Evolutionary conservation across 2,888 invertebrate species (phyloP), one percentile per base, ranked within the genome.

Genomic region (Falcaria lacertinaria): DNA sequence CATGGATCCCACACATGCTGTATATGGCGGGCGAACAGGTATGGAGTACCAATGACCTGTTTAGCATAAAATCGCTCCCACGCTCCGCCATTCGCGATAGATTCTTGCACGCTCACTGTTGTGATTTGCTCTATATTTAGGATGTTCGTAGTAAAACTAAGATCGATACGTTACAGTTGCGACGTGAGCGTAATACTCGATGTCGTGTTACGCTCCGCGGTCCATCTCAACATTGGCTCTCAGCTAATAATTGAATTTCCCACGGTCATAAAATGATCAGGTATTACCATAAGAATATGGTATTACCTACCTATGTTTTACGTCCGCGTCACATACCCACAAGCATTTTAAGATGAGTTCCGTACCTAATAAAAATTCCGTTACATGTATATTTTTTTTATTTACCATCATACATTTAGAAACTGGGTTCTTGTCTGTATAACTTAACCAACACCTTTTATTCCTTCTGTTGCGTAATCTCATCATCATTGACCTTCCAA

Each of bases 101-200:
- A 88, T 88, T 88, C 88, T 86, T 88, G 83, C 87, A 87, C 87
- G 88, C 80, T 81, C 74, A 68, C 69, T 74, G 69, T 74, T 80
- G 80, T 81, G 85, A 85, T 86, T 83, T 88, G 88, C 88, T 88
- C 88, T 88, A 88, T 88, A 87, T 88, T 87, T 82, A 87, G 86
- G 86, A 85, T 81, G 71, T 72, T 74, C 69, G 70, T 80, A 82
- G 80, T 82, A 84, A 80, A 80, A 81, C 76, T 80, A 79, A 79
- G 82, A 79, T 80, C 75, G 79, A 83, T 80, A 65, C 69, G 71
- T 72, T 75, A 79, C 71, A 73, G 63, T 70, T 69, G 67, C 59
- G 65, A 78, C 83, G 83, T 82, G 83, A 51, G 50, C 52, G 52
- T 57, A 64, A 63, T 78, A 52, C 40, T n/a, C 57, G 60, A 71